Evolutionary conservation across 2,113 vertebrate genomes (phyloP).

Genomic region (Mormyrus iriodes): DNA sequence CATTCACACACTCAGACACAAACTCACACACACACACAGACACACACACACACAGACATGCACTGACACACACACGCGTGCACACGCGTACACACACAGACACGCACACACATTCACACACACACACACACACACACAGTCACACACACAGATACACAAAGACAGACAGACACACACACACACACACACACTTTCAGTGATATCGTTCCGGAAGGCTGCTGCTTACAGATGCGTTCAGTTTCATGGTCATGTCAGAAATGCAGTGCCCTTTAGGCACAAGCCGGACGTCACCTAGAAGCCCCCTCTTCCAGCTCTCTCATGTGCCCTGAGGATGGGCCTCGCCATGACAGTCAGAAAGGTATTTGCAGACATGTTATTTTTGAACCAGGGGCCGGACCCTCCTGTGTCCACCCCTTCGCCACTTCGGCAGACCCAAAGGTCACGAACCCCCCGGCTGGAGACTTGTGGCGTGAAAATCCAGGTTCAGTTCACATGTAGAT

Average conservation of each 20-base stretch:
- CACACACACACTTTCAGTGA: neutral
- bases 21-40: neutral
- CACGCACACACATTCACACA: neutral
- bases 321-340: neutral
- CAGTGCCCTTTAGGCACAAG: neutral
- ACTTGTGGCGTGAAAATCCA: neutral
- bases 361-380: neutral
- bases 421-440: neutral
- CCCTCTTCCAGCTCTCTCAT: neutral
- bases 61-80: no score
- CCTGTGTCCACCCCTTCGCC: neutral
- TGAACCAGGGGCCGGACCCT: neutral
- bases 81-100: no score
- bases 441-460: neutral
- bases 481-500: neutral
- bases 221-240: neutral
- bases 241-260: neutral
- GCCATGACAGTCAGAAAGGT: neutral
- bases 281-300: neutral
- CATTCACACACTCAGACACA: no score
- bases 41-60: no score
- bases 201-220: neutral
- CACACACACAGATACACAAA: no score
- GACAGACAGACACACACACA: neutral
- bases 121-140: neutral